Evolutionary conservation across 2,888 invertebrate genomes (phyloP), one percentile per base, ranked within the genome.

Genomic region (Drosophila niveifrons): DNA sequence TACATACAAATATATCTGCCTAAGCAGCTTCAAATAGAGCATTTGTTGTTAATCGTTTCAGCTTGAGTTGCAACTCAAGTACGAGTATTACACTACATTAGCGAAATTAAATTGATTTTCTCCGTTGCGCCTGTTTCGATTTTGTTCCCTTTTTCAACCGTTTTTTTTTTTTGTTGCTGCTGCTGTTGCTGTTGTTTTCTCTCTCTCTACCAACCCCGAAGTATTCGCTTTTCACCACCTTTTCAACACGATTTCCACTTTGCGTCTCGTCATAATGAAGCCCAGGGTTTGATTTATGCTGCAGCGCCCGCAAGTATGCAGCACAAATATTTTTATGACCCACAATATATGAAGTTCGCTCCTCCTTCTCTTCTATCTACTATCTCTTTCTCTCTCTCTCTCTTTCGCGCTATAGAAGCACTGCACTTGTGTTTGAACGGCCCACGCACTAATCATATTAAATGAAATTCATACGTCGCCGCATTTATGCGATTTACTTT

Each of bases 21-120:
- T 59, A 80, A 80, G 71, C 71, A 76, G 76, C 66, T 73, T 73
- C 73, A 64, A 82, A 82, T 82, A 50, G 71, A 86, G 83, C 89
- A 84, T 89, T 84, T 87, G 84, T 81, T 84, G 66, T 82, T 84
- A 89, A 84, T 84, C 89, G 87, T 23, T 70, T 65, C 34, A 13
- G 61, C 17, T 51, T 28, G 47, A 57, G 47, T 44, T 47, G 72
- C 75, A 68, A 59, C 78, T 75, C 62, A 79, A 79, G 72, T 64
- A 59, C 39, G 39, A 87, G 46, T 36, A 56, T 90, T 90, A 90
- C 89, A 90, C 82, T 89, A 90, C 90, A 90, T 90, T 90, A 90
- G 91, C 88, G 82, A 91, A 90, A 90, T 90, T 89, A 85, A 90
- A 91, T 90, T 88, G 86, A 85, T 80, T 80, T 70, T 52, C n/a